These are phyloP conservation scores for Leucopsar rothschildi DNA, from an alignment of 2,113 vertebrate genomes.

Conservation along the genomic window DNA sequence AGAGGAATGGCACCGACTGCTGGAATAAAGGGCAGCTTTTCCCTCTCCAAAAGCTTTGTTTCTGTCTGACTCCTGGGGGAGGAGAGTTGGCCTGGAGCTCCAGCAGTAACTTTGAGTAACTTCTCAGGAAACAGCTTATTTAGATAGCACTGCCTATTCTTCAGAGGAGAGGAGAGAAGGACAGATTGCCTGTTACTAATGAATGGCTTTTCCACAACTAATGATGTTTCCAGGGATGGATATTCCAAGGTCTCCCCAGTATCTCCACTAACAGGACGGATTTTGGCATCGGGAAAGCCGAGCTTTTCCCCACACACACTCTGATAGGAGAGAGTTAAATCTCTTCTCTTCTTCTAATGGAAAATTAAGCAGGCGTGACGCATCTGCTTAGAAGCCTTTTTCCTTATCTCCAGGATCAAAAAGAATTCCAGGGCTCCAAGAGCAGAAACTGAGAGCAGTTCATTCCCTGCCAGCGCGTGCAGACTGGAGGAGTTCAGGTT, in stretches of 20 bases:
- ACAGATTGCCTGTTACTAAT: conserved; percentile 42
- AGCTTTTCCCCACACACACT: neutral
- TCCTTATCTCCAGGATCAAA: conserved; percentile 56
- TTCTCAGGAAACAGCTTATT: conserved; percentile 68
- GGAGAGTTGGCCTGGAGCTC: conserved; percentile 33
- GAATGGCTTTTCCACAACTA: conserved; percentile 39
- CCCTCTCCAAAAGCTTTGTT: neutral
- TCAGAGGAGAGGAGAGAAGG: neutral
- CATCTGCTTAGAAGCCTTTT: conserved; percentile 50
- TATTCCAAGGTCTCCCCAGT: neutral
- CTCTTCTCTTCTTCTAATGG: neutral
- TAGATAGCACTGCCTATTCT: conserved; percentile 50
- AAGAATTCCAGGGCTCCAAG: conserved; percentile 44
- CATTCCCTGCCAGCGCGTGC: neutral
- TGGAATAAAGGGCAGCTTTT: neutral
- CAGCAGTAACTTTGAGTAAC: conserved; percentile 55
- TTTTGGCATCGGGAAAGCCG: neutral
- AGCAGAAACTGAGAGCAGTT: conserved; percentile 27
- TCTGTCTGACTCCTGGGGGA: neutral
- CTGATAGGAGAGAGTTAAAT: conserved; percentile 48
- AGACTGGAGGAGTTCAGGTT: conserved; percentile 32
- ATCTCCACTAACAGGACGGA: neutral
- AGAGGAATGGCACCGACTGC: neutral
- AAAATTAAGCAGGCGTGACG: conserved; percentile 54
- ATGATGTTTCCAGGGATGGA: conserved; percentile 29